phyloP scores from a whole-genome alignment of 1,140 invertebrate genomes.

The Hestina assimilis region DNA sequence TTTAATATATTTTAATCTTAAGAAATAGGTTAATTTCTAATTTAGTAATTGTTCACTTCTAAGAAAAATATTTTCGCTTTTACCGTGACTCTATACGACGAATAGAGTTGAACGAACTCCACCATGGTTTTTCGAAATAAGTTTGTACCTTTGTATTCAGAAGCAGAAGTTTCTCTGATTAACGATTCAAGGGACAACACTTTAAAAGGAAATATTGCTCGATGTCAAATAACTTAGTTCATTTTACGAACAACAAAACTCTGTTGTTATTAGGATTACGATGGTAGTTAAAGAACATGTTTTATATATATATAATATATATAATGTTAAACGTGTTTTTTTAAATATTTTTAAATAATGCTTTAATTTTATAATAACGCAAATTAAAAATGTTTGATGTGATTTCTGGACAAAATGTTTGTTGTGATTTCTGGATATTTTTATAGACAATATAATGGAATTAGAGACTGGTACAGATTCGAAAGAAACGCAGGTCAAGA shows the following conservation, averaged over 20 bases:
- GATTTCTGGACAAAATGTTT: no score
- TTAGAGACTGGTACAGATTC: not conserved
- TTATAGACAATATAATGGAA: not conserved
- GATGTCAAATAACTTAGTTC: slow-evolving; percentile 44
- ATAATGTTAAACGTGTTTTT: no score
- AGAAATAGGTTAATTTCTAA: not conserved
- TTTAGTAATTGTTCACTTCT: not conserved
- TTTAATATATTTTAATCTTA: no score
- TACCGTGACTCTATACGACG: not conserved
- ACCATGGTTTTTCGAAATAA: slow-evolving; percentile 46
- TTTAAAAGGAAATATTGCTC: slow-evolving; percentile 74
- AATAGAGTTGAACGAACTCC: slow-evolving; percentile 57
- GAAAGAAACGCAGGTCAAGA: slow-evolving; percentile 41
- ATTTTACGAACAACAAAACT: slow-evolving; percentile 39
- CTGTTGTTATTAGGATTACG: no score
- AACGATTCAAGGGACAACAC: slow-evolving; percentile 70
- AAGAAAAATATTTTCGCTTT: not conserved
- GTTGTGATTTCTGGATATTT: not conserved
- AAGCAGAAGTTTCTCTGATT: slow-evolving; percentile 66
- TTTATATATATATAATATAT: no score
- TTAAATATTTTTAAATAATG: not conserved
- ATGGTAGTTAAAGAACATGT: no score
- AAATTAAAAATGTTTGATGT: no score
- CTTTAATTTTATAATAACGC: not conserved
- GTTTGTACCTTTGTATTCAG: slow-evolving; percentile 60